Base-by-base conservation (phyloP, 2,888 invertebrate genomes). In the Lasioglossum oenotherae region DNA sequence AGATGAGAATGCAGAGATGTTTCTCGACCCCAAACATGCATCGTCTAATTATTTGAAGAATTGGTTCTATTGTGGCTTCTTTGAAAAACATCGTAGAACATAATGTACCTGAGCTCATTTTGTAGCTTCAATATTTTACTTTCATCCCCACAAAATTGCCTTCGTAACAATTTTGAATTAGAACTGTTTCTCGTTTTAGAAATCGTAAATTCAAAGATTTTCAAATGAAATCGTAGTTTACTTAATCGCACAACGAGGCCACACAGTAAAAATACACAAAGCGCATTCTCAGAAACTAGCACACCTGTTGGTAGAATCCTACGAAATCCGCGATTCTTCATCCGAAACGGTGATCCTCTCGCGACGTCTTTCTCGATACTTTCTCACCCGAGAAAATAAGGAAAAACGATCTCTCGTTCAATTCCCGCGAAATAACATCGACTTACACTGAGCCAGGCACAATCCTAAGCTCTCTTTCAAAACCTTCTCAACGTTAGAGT, bases 261-360 rank as follows among this genome's bases (percentile, higher is more conserved):
- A 60, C 71, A 38, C 41, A 46, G 72, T 53, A 49, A 60, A 83
- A 81, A 81, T 72, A 49, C 38, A 83, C 49, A 81, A 72, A 76
- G 35, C 75, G 16, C 75, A 69, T 76, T 72, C 75, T 38, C 31
- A 49, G 82, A 72, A 75, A 76, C 41, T 81, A 31, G 82, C 82
- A 83, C 82, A 83, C 82, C 82, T 83, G 82, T 83, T 83, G 81
- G 81, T n/a, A 41, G 31, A 67, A 67, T 49, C 57, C n/a, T 35
- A 49, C 27, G 81, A 53, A 83, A 83, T 81, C 60, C 35, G 72
- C 60, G 82, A 72, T 83, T 72, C 82, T 72, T 80, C 80, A 74
- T 41, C 46, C 16, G 27, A 71, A 67, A 14, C 78, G 38, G 35
- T 46, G 74, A 74, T 80, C 44, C 74, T 53, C 19, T 53, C 53